These are phyloP conservation scores for Hermaeophaga mercurialis DNA, from an alignment of 2,888 invertebrate species.

Conservation along the genomic window DNA sequence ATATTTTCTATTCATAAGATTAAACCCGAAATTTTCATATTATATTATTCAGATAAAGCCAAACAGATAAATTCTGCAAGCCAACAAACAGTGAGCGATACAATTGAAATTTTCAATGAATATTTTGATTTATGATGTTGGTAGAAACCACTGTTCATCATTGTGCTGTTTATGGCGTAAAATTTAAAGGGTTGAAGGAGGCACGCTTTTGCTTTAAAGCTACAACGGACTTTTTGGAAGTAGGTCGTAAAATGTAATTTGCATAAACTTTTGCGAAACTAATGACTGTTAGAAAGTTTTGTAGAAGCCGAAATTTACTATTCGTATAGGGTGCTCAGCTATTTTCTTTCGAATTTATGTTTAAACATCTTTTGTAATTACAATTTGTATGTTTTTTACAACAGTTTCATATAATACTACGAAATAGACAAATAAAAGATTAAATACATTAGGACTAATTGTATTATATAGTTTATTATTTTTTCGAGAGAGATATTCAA, in stretches of 20 bases:
- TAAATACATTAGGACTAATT: too few species aligned
- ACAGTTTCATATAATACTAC: too few species aligned
- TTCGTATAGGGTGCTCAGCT: too few species aligned
- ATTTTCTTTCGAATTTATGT: too few species aligned
- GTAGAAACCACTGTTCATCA: neutral
- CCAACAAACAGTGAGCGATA: neutral
- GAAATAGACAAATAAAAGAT: too few species aligned
- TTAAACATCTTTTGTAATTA: too few species aligned
- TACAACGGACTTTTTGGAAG: neutral
- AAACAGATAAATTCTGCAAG: slow-evolving; percentile 5
- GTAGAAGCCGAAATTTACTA: too few species aligned
- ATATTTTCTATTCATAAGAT: too few species aligned
- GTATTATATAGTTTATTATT: too few species aligned
- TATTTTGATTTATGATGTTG: neutral
- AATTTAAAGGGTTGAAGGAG: neutral
- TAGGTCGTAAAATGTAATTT: neutral
- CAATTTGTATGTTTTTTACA: too few species aligned
- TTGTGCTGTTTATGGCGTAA: neutral
- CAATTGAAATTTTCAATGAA: neutral
- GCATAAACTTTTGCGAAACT: neutral
- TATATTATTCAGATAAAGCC: neutral
- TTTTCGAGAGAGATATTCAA: too few species aligned
- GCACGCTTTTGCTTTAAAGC: neutral
- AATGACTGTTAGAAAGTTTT: too few species aligned
- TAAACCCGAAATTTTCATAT: slow-evolving; percentile 16